phyloP scores from a whole-genome alignment of 2,113 vertebrate species.

The Pteronura brasiliensis region DNA sequence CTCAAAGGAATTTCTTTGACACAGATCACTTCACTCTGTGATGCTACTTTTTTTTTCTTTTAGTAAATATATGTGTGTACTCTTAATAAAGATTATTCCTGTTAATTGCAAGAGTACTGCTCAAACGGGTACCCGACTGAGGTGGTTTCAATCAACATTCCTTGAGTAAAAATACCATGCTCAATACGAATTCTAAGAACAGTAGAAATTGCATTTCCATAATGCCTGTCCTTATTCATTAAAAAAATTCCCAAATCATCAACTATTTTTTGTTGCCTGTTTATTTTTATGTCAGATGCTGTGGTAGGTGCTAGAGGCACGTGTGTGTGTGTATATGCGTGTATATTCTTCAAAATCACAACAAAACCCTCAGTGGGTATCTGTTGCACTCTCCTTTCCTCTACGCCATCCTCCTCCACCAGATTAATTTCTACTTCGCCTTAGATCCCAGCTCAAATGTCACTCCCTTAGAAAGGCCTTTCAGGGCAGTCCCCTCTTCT shows the following conservation, averaged over 20 bases:
- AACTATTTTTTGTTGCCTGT: neutral
- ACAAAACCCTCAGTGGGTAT: neutral
- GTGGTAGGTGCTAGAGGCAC: neutral
- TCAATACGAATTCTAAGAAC: neutral
- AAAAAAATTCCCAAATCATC: neutral
- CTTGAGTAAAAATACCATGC: neutral
- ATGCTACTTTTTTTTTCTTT: neutral
- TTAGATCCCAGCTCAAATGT: neutral
- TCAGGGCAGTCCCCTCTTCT: neutral
- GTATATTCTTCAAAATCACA: neutral
- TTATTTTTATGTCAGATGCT: constrained; percentile 13
- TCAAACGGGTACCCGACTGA: neutral
- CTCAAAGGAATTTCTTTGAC: neutral
- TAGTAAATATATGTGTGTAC: neutral
- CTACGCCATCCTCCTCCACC: neutral
- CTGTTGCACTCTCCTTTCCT: neutral
- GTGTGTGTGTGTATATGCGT: too few species aligned
- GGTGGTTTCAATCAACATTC: neutral
- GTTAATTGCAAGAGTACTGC: neutral
- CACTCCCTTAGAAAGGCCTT: neutral
- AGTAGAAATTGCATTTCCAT: neutral
- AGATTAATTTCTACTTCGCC: neutral
- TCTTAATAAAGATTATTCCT: neutral
- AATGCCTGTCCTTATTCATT: neutral
- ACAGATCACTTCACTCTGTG: neutral